A percentile compares a stretch with the other conserved stretches of the same genome.
Evolutionary conservation across 2,797 vertebrate genomes (phyloP).

Genomic region (Pantherophis alleghaniensis): DNA sequence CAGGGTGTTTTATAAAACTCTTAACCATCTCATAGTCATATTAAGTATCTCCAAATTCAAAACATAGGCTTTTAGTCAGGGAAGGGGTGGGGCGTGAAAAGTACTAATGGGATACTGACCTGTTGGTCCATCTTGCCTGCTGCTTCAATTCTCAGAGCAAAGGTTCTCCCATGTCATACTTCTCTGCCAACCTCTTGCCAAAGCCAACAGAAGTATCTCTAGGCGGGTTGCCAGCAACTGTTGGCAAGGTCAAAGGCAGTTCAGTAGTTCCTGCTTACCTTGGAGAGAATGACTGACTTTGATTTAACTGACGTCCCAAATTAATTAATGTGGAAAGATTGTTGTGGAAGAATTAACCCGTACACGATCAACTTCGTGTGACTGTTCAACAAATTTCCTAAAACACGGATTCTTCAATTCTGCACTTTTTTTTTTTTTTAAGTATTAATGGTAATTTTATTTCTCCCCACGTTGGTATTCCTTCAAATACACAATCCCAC

Average conservation of each 20-base stretch:
- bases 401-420: neutral
- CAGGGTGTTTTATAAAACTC: neutral
- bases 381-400: neutral
- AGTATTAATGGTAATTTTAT: neutral
- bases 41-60: neutral
- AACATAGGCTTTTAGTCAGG: neutral
- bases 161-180: neutral
- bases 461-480: neutral
- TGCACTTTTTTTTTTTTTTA: too few species aligned
- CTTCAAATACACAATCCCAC: neutral
- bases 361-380: neutral
- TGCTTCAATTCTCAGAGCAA: neutral
- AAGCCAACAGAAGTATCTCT: slow-evolving; percentile 3
- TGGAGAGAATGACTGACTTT: slow-evolving; percentile 14
- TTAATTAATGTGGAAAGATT: accelerated
- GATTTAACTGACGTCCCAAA: slow-evolving; percentile 32
- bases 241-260: slow-evolving; percentile 9
- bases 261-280: slow-evolving; percentile 31
- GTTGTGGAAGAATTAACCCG: neutral
- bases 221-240: neutral
- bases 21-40: neutral
- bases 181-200: neutral
- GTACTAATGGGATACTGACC: neutral
- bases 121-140: neutral
- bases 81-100: neutral